phyloP scores from a whole-genome alignment of 2,113 vertebrate genomes.

The Rhagologus leucostigma region DNA sequence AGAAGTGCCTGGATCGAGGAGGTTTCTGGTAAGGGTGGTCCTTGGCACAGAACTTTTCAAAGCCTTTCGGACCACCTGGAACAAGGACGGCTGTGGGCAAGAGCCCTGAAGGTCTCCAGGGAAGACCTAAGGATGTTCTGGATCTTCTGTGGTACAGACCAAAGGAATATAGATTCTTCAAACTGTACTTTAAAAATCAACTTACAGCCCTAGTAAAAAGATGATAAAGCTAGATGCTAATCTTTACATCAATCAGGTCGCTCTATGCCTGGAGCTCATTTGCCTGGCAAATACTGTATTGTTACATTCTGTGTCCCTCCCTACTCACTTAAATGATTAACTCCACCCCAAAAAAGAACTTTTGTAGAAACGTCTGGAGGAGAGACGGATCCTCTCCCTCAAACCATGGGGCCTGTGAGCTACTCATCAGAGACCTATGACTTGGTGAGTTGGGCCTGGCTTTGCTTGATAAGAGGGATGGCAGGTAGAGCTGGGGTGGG shows the following conservation, averaged over 20 bases:
- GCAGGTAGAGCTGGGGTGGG: neutral
- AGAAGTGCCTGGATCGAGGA: neutral
- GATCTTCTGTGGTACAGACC: neutral
- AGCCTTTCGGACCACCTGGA: accelerated
- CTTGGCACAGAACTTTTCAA: neutral
- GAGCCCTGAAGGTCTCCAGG: neutral
- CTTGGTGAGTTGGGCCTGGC: conserved; percentile 24
- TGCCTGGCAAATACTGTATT: conserved; percentile 56
- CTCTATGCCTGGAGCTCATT: neutral
- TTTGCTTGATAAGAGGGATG: neutral
- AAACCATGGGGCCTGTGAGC: conserved; percentile 32
- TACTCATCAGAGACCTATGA: conserved; percentile 33
- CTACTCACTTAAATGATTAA: neutral
- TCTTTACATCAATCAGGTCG: neutral
- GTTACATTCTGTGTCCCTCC: neutral
- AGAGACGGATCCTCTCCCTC: neutral
- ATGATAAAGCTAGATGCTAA: neutral
- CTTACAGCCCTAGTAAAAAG: neutral
- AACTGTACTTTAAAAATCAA: neutral
- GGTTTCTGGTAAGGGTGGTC: neutral
- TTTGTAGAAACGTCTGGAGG: neutral
- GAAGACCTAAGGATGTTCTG: neutral
- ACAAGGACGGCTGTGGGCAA: neutral
- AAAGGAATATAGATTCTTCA: neutral
- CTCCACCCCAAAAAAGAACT: conserved; percentile 18